Conservation (phyloP, 1,140 invertebrate genomes). For the Globodera ellingtonae region DNA sequence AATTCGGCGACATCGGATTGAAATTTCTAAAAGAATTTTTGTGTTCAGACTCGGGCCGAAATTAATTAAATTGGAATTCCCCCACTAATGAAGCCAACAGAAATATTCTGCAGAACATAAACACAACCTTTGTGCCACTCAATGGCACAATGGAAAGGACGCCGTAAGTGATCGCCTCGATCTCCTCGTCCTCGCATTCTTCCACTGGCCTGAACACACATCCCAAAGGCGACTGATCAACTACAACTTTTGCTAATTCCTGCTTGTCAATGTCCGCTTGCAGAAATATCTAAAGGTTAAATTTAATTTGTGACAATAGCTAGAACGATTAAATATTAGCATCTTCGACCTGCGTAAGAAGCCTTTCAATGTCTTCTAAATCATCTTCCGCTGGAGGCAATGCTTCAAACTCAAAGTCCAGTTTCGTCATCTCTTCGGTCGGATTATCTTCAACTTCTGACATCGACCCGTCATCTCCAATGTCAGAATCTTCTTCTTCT, state of each 20-base stretch:
- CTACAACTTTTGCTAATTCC: slow-evolving; percentile 40
- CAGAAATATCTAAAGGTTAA: slow-evolving; percentile 44
- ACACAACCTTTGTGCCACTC: slow-evolving; percentile 36
- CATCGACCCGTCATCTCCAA: slow-evolving; percentile 20
- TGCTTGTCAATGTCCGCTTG: slow-evolving; percentile 47
- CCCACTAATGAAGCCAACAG: no score
- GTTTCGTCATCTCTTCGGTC: slow-evolving; percentile 43
- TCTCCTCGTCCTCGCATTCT: slow-evolving; percentile 48
- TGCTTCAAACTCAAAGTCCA: slow-evolving; percentile 53
- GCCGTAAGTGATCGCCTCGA: slow-evolving; percentile 46
- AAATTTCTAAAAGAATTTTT: slow-evolving; percentile 36
- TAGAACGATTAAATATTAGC: slow-evolving; percentile 5
- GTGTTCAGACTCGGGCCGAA: no score
- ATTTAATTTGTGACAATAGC: background rate
- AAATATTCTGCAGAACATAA: slow-evolving; percentile 18
- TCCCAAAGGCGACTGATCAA: slow-evolving; percentile 45
- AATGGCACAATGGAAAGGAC: slow-evolving; percentile 45
- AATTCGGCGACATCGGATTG: slow-evolving; percentile 36
- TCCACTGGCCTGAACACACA: slow-evolving; percentile 48
- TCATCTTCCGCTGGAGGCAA: slow-evolving; percentile 46
- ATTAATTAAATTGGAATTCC: no score
- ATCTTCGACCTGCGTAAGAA: slow-evolving; percentile 42
- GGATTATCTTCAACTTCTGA: slow-evolving; percentile 21
- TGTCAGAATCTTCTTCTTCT: slow-evolving; percentile 29
- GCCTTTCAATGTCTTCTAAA: slow-evolving; percentile 42